These are phyloP conservation scores for Anagyrus pseudococci DNA, from an alignment of 2,888 invertebrate species.

Conservation along the genomic window DNA sequence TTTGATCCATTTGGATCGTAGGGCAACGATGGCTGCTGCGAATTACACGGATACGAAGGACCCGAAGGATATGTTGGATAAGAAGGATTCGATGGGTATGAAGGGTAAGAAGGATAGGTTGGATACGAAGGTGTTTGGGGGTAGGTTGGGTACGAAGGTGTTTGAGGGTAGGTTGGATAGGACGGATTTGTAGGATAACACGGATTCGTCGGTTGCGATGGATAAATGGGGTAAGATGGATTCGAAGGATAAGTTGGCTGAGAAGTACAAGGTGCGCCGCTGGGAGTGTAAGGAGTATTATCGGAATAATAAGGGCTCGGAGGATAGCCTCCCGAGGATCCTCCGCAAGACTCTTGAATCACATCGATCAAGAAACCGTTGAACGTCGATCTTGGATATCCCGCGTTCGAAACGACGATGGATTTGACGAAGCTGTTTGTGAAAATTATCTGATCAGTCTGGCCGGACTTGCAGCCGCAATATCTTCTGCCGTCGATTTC, in stretches of 20 bases:
- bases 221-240: too few species aligned
- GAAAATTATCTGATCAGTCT: constrained; percentile 54
- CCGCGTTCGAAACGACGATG: constrained; percentile 61
- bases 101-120: too few species aligned
- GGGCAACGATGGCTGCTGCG: not conserved
- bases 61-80: constrained; percentile 1
- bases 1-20: too few species aligned
- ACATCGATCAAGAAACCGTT: constrained; percentile 67
- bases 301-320: constrained; percentile 2
- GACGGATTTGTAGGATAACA: constrained; percentile 6
- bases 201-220: too few species aligned
- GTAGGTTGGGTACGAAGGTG: constrained; percentile 1
- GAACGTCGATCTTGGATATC: constrained; percentile 57
- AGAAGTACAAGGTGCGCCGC: too few species aligned
- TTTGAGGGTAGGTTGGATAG: constrained; percentile 3
- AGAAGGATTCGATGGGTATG: not conserved
- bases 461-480: constrained; percentile 67
- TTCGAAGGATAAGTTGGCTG: constrained; percentile 9
- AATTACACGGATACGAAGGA: not conserved
- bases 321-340: constrained; percentile 37
- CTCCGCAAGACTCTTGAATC: constrained; percentile 66
- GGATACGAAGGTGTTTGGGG: not conserved
- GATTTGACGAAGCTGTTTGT: constrained; percentile 53
- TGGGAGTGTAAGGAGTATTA: too few species aligned
- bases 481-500: constrained; percentile 67